A percentile compares a stretch with the other conserved stretches of the same genome.
Evolutionary conservation across 2,113 vertebrate species (phyloP).

Genomic region (Canis aureus): DNA sequence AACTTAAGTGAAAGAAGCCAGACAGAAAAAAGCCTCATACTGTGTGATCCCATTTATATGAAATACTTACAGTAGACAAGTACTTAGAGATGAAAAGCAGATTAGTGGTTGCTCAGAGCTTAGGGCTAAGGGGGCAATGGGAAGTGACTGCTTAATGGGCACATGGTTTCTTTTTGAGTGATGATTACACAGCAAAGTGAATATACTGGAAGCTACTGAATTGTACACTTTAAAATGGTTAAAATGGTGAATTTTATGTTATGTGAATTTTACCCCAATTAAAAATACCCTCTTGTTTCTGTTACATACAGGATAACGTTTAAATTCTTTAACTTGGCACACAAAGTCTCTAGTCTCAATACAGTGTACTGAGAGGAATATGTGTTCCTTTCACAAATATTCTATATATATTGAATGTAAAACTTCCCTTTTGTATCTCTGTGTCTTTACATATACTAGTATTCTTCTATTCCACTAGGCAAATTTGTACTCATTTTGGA

Average conservation of each 20-base stretch:
- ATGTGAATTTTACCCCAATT: neutral
- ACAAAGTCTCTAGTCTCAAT: neutral
- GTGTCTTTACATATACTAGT: neutral
- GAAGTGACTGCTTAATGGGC: neutral
- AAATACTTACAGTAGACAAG: neutral
- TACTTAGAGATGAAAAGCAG: neutral
- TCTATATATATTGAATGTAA: constrained; percentile 20
- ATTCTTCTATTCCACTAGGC: neutral
- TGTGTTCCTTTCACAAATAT: constrained; percentile 8
- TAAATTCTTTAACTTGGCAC: neutral
- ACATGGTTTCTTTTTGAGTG: neutral
- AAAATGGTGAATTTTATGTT: constrained; percentile 31
- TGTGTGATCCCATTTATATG: neutral
- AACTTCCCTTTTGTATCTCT: constrained; percentile 27
- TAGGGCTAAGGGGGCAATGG: neutral
- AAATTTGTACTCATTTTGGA: neutral
- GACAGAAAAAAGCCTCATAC: neutral
- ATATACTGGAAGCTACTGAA: neutral
- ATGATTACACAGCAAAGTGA: neutral
- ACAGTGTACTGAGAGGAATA: neutral
- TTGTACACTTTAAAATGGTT: neutral
- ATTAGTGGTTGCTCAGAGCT: neutral
- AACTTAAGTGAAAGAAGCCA: neutral
- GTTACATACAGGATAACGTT: constrained; percentile 1
- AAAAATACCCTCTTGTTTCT: neutral